phyloP scores from a whole-genome alignment of 2,888 invertebrate genomes.

The Ephialtes manifestator region DNA sequence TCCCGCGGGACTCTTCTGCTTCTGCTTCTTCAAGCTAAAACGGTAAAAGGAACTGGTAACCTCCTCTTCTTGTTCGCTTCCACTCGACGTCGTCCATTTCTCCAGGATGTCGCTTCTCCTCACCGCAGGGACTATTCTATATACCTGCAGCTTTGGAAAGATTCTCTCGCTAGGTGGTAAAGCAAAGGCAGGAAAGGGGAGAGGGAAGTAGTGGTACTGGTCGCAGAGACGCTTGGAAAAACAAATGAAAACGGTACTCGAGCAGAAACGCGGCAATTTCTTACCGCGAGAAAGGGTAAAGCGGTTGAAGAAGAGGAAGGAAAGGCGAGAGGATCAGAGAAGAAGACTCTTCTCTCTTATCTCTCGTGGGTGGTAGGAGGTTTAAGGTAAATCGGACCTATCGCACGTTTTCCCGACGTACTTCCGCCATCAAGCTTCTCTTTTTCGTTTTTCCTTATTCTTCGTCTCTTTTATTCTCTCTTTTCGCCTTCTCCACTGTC shows the following conservation, averaged over 20 bases:
- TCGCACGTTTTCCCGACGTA: conserved; percentile 61
- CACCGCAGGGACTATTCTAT: conserved; percentile 18
- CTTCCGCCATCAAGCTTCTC: conserved; percentile 43
- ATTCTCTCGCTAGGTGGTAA: conserved; percentile 5
- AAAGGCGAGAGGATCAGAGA: conserved; percentile 48
- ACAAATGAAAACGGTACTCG: conserved; percentile 70
- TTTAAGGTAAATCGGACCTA: conserved; percentile 66
- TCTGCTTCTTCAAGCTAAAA: conserved; percentile 28
- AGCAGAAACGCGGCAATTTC: conserved; percentile 66
- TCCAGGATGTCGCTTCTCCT: not conserved
- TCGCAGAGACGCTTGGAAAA: conserved; percentile 51
- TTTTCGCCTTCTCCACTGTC: conserved; percentile 33
- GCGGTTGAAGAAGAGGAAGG: conserved; percentile 6
- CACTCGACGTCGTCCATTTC: conserved; percentile 26
- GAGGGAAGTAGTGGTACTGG: not conserved
- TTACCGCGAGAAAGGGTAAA: conserved; percentile 39
- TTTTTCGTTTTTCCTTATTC: conserved; percentile 26
- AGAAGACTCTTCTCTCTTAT: conserved; percentile 45
- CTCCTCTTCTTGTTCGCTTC: conserved; percentile 12
- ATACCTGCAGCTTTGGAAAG: conserved; percentile 5
- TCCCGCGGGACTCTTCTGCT: conserved; percentile 32
- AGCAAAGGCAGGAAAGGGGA: conserved; percentile 1
- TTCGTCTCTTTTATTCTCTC: conserved; percentile 1
- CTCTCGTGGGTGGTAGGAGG: conserved; percentile 9
- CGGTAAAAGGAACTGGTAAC: conserved; percentile 13